These are phyloP conservation scores for Acleris literana DNA, from an alignment of 2,888 invertebrate species.

Conservation along the genomic window DNA sequence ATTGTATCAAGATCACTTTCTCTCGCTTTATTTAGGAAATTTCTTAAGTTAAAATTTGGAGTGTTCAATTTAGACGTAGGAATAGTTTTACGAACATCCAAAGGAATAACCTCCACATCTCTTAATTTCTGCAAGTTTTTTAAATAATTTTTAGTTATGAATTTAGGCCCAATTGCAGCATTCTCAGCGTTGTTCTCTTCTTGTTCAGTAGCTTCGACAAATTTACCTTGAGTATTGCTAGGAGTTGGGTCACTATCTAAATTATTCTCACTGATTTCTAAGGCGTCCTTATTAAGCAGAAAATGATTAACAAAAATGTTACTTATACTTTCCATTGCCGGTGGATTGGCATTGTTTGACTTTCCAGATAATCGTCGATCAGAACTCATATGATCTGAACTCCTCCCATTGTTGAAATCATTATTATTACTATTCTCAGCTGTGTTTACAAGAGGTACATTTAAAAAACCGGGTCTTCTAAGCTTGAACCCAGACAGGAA, in stretches of 20 bases:
- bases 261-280: slow-evolving; percentile 2
- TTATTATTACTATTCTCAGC: slow-evolving; percentile 9
- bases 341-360: too few relatives aligned
- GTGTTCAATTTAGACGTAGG: slow-evolving; percentile 27
- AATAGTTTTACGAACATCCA: slow-evolving; percentile 35
- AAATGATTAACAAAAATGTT: background rate
- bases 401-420: background rate
- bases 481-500: slow-evolving; percentile 39
- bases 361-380: slow-evolving; percentile 8
- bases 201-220: slow-evolving; percentile 8
- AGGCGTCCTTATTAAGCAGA: background rate
- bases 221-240: too few relatives aligned
- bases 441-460: slow-evolving; percentile 14
- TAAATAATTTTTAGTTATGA: slow-evolving; percentile 37
- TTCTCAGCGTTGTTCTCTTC: background rate
- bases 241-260: slow-evolving; percentile 41
- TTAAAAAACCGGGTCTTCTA: slow-evolving; percentile 38
- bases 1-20: background rate
- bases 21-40: slow-evolving; percentile 1
- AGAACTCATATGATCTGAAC: background rate
- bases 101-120: slow-evolving; percentile 54
- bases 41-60: slow-evolving; percentile 31
- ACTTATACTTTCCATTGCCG: slow-evolving; percentile 8
- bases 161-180: slow-evolving; percentile 6
- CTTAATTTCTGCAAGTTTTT: slow-evolving; percentile 55